Base-by-base conservation (phyloP, 2,797 vertebrate species). In the Columba guinea region DNA sequence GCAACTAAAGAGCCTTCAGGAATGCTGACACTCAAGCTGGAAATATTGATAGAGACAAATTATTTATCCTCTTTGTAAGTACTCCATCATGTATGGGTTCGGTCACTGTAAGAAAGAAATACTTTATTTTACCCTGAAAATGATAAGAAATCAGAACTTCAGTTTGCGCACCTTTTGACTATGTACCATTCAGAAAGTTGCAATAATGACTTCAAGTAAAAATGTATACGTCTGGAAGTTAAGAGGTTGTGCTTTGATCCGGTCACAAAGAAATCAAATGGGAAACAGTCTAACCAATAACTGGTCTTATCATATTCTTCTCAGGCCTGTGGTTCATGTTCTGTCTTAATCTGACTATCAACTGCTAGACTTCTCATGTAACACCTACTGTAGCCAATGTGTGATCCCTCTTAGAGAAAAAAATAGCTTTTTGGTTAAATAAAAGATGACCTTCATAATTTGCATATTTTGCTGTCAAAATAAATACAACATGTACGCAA, bases 1-100 rank as follows among this genome's bases (percentile, higher is more conserved):
- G 97, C 96, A 41, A 97, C 91, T 62, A 97, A 94, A 28, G 86
- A 65, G 69, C 92, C 90, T 90, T 97, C 97, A 55, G 94, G 83
- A 89, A 97, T 96, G 70, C 87, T 96, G 52, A 96, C 53, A 27
- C 65, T 96, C 85, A 97, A 69, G 78, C 94, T 98, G 74, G 26
- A 77, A 92, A 96, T 13, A 89, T 34, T 58, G 32, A 92, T 30
- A 56, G 70, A 93, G 34, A 90, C 8, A 74, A 60, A 46, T 76
- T 23, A 91, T 53, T 81, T 65, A 75, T n/a, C 4, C 3, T 14
- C 44, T 41, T 49, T 59, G 4, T 65, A 74, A 77, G 75, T 28
- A 81, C 62, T 70, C 58, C 37, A 35, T 37, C 46, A 35, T 14
- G 7, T 41, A 60, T 24, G 35, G 28, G 24, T 60, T 55, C 32